These are phyloP conservation scores for Plebejus anna DNA, from an alignment of 2,888 invertebrate genomes.

Conservation along the genomic window DNA sequence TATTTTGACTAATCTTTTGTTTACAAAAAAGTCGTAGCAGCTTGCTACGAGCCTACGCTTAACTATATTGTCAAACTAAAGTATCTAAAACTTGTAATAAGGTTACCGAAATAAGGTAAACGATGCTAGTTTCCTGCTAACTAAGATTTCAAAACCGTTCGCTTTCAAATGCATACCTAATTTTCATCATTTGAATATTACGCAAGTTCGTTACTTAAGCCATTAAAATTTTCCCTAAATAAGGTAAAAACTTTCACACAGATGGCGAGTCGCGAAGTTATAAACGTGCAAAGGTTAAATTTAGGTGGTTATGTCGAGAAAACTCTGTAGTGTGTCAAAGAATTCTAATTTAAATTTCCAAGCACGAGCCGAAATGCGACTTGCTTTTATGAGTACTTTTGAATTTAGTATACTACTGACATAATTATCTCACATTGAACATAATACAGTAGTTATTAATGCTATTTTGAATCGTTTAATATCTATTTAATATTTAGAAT, in stretches of 20 bases:
- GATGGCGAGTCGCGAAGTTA: neutral
- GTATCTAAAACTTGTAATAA: neutral
- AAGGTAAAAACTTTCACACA: constrained; percentile 24
- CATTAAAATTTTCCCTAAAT: constrained; percentile 17
- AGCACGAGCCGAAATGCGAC: neutral
- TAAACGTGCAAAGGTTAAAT: constrained; percentile 13
- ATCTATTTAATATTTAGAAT: neutral
- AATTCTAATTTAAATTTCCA: neutral
- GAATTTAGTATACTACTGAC: neutral
- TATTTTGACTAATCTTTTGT: neutral
- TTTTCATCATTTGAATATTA: constrained; percentile 24
- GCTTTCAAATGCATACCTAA: constrained; percentile 25
- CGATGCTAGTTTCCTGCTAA: constrained; percentile 8
- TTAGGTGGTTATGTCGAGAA: neutral
- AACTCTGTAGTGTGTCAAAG: neutral
- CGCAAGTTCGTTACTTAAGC: constrained; percentile 16
- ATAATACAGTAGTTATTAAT: too few species aligned
- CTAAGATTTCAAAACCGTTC: constrained; percentile 22
- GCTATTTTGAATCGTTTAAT: too few species aligned
- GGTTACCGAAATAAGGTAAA: neutral
- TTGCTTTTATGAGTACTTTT: neutral
- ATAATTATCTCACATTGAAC: neutral
- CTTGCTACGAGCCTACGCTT: neutral
- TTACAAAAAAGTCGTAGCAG: neutral
- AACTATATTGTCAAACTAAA: neutral